Evolutionary conservation across 1,140 invertebrate species (phyloP).

Genomic region (Orius insidiosus): DNA sequence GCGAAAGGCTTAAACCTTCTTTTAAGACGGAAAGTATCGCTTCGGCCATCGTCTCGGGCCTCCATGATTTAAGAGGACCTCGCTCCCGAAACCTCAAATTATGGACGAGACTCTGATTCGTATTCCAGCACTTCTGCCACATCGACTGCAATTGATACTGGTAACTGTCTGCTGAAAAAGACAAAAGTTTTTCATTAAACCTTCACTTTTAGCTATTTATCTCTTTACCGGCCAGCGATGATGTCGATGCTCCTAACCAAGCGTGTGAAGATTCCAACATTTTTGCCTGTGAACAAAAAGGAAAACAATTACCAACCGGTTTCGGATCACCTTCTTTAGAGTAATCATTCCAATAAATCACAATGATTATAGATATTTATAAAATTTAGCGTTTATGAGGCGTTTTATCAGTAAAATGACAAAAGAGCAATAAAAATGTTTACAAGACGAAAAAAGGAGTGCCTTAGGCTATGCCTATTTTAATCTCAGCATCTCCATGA

Average conservation of each 20-base stretch:
- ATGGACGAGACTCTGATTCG: constrained; percentile 70
- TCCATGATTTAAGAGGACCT: constrained; percentile 78
- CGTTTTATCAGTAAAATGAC: constrained; percentile 4
- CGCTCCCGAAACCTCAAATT: constrained; percentile 78
- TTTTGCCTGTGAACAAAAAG: constrained; percentile 62
- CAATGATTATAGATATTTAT: too few relatives aligned
- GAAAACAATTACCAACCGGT: too few relatives aligned
- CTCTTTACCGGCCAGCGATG: constrained; percentile 76
- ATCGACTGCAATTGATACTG: constrained; percentile 83
- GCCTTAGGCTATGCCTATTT: not conserved
- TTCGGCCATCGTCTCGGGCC: constrained; percentile 84
- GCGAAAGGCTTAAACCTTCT: constrained; percentile 70
- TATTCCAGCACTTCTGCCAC: constrained; percentile 91
- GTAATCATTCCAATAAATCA: too few relatives aligned
- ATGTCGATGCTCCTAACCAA: constrained; percentile 71
- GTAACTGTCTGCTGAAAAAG: constrained; percentile 65
- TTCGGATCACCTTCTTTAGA: too few relatives aligned
- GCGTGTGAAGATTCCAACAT: constrained; percentile 74
- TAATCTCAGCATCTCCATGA: not conserved
- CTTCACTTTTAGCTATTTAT: constrained; percentile 27
- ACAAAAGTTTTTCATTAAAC: not conserved
- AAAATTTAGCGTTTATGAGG: not conserved
- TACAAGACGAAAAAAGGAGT: not conserved
- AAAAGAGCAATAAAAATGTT: not conserved
- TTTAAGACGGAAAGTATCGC: constrained; percentile 81